Conservation (phyloP, 2,888 invertebrate species). For the Epirrhoe tristata region DNA sequence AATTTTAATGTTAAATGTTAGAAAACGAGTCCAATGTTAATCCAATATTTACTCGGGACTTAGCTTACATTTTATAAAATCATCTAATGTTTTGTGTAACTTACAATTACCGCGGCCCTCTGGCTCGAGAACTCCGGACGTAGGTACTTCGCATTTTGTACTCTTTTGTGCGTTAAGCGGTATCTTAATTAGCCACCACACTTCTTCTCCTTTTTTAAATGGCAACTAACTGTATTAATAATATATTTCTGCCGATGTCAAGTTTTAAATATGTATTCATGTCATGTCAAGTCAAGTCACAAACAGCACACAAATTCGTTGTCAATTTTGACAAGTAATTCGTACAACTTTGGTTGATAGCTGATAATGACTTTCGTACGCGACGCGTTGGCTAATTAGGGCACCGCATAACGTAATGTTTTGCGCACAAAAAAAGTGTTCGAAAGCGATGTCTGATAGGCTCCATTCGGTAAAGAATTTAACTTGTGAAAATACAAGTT, state of each 20-base stretch:
- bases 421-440: constrained; percentile 69
- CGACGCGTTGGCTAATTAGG: background rate
- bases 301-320: too few relatives aligned
- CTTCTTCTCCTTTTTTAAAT: too few relatives aligned
- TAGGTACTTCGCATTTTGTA: constrained; percentile 37
- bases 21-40: constrained; percentile 42
- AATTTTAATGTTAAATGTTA: constrained; percentile 42
- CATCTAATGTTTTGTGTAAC: constrained; percentile 33
- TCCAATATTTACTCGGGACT: constrained; percentile 45
- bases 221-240: too few relatives aligned
- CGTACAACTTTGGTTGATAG: too few relatives aligned
- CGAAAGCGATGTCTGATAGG: constrained; percentile 69
- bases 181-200: background rate
- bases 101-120: constrained; percentile 46
- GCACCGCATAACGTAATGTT: constrained; percentile 40
- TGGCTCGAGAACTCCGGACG: constrained; percentile 5
- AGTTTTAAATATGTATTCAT: too few relatives aligned
- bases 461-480: constrained; percentile 73
- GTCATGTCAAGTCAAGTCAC: too few relatives aligned
- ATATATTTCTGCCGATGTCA: too few relatives aligned
- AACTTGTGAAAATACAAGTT: constrained; percentile 53
- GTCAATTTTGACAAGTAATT: too few relatives aligned
- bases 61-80: constrained; percentile 40
- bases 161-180: constrained; percentile 42
- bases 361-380: too few relatives aligned